phyloP scores from a whole-genome alignment of 1,140 invertebrate species.

The Saccostrea glomerata region DNA sequence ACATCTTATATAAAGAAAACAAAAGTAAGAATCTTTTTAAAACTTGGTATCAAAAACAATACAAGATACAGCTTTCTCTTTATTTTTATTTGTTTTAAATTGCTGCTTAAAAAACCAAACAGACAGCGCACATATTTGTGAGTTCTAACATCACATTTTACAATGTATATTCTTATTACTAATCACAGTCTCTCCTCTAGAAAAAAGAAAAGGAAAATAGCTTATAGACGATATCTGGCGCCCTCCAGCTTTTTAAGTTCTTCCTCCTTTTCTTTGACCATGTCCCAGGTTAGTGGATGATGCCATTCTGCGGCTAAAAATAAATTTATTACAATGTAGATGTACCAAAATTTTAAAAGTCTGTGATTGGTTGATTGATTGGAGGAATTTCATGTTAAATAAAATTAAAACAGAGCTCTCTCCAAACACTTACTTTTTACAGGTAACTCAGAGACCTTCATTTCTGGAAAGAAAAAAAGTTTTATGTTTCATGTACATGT shows the following conservation, averaged over 20 bases:
- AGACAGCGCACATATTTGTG: background rate
- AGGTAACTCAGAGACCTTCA: background rate
- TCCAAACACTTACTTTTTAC: background rate
- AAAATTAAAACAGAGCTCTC: background rate
- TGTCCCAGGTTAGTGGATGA: background rate
- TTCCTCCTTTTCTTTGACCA: conserved; percentile 17
- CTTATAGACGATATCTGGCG: background rate
- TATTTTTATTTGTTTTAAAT: background rate
- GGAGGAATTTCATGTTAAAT: no score
- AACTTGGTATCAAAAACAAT: no score
- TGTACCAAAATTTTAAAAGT: background rate
- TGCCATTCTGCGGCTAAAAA: background rate
- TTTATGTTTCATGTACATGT: no score
- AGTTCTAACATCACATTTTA: background rate
- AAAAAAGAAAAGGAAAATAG: background rate
- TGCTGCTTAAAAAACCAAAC: background rate
- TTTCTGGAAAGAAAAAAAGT: background rate
- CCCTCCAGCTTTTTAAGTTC: background rate
- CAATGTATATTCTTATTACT: background rate
- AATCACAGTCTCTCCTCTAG: background rate
- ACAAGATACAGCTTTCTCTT: no score
- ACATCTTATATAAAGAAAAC: no score
- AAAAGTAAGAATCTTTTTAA: no score
- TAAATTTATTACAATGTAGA: background rate
- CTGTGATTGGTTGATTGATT: no score